Conservation (phyloP, 2,797 vertebrate species). For the Oophaga sylvatica region DNA sequence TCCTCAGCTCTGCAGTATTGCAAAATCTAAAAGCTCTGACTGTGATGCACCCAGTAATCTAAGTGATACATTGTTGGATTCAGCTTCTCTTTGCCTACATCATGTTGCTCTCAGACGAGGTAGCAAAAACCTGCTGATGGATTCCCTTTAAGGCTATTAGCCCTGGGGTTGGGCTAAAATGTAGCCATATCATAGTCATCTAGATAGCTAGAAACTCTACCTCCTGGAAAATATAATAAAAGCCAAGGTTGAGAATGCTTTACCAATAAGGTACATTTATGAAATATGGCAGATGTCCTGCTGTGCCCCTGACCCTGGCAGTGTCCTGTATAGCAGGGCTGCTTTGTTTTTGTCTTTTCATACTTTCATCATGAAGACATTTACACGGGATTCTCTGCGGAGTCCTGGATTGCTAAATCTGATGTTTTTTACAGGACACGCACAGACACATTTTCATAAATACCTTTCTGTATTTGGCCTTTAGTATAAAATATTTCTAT, state of each 20-base stretch:
- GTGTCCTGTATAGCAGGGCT: not conserved
- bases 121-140: no score
- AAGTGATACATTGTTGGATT: no score
- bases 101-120: no score
- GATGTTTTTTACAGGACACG: not conserved
- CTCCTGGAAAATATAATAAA: not conserved
- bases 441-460: not conserved
- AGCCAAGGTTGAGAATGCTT: not conserved
- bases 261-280: not conserved
- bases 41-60: no score
- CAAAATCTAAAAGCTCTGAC: no score
- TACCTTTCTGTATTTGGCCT: not conserved
- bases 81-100: no score
- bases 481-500: not conserved
- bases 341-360: not conserved
- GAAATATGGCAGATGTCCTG: not conserved
- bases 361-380: not conserved
- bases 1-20: no score
- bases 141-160: no score
- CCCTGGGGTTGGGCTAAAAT: no score
- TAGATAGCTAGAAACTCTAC: not conserved
- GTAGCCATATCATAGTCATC: no score
- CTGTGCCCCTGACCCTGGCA: not conserved
- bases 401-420: not conserved
- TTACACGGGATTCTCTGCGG: not conserved